Evolutionary conservation across 2,113 vertebrate genomes (phyloP), one percentile per base, ranked within the genome.

Genomic region (Podocnemis expansa): DNA sequence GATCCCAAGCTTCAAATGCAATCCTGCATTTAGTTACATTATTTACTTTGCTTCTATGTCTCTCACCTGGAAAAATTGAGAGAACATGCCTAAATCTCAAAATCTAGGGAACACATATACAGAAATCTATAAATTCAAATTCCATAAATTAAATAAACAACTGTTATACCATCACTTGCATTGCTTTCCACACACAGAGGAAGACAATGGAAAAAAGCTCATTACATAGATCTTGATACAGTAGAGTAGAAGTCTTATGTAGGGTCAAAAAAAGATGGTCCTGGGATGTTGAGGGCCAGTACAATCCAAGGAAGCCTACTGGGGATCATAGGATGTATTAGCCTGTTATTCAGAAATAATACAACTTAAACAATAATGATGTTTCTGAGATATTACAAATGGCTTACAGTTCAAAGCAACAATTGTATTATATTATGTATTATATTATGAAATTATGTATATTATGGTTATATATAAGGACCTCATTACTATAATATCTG

Each of bases 141-240:
- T 17, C 12, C 25, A 38, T 78, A 73, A 21, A 11, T 78, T 7
- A 56, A 70, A 54, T 12, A 82, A 70, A 82, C 1, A 16, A 56
- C 2, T 52, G 86, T 84, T 93, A 1, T 58, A 31, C 38, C 79
- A 38, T 0, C 31, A 6, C 8, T 80, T 0, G 0, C 78, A 55
- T 2, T 83, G 8, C 22, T 85, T 41, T 17, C 56, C 49, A 75
- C 80, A 56, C n/a, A 89, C 55, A 75, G 31, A 93, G 13, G 29
- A 60, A 34, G 29, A 34, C 11, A 31, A 34, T 60, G 29, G 58
- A 60, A 60, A 12, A 60, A 31, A 12, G 6, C 29, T 13, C 29
- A 60, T 5, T 60, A 60, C 58, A 34, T 31, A 63, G 7, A 63
- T 63, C 58, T 34, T 67, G 34, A 49, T 5, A 13, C 16, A 73